These are phyloP conservation scores for Sebastes paucispinis DNA, from an alignment of 2,797 vertebrate genomes.

Conservation along the genomic window DNA sequence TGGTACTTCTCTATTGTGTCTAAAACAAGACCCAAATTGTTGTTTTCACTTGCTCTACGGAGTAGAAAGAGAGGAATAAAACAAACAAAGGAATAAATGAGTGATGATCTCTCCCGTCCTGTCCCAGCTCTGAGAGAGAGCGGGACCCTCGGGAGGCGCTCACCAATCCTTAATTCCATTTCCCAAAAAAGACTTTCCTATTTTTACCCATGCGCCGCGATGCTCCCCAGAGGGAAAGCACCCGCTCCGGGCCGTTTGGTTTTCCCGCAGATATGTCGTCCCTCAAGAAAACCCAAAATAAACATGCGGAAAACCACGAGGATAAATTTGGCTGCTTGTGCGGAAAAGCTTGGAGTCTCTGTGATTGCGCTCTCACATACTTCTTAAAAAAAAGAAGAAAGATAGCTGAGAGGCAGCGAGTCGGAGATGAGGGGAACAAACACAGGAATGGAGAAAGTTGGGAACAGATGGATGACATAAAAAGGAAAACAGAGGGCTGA, in stretches of 20 bases:
- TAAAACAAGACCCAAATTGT: constrained; percentile 47
- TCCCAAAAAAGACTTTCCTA: constrained; percentile 73
- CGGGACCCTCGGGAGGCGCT: constrained; percentile 63
- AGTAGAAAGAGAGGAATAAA: constrained; percentile 18
- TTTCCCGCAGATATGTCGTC: constrained; percentile 81
- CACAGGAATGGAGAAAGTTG: constrained; percentile 50
- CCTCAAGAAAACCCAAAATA: constrained; percentile 82
- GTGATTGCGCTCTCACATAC: constrained; percentile 74
- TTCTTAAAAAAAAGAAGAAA: constrained; percentile 31
- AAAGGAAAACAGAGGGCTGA: constrained; percentile 20
- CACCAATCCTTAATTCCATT: constrained; percentile 67
- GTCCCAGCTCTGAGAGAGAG: constrained; percentile 36
- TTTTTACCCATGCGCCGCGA: constrained; percentile 72
- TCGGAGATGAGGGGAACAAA: constrained; percentile 46
- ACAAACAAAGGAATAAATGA: constrained; percentile 55
- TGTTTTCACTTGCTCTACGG: constrained; percentile 47
- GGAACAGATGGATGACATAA: constrained; percentile 55
- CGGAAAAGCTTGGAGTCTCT: constrained; percentile 77
- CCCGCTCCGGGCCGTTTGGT: constrained; percentile 74
- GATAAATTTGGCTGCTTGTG: constrained; percentile 80
- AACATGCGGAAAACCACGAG: constrained; percentile 79
- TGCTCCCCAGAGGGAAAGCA: constrained; percentile 81
- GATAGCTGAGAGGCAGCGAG: constrained; percentile 42
- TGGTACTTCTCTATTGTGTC: constrained; percentile 44
- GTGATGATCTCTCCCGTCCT: constrained; percentile 42